phyloP scores from a whole-genome alignment of 2,797 vertebrate genomes.

The Coluber constrictor region DNA sequence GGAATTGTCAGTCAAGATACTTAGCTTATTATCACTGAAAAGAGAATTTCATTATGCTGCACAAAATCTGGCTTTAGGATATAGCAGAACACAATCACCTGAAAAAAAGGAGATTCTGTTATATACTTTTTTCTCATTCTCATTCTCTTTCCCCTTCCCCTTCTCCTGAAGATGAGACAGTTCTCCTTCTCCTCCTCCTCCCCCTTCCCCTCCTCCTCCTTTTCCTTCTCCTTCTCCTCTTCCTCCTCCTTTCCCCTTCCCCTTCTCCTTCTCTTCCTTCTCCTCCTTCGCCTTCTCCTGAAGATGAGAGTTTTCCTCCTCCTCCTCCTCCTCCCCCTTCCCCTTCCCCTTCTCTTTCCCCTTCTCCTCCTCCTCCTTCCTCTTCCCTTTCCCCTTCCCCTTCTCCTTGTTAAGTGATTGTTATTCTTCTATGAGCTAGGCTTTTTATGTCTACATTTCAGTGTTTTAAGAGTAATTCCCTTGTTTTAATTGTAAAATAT shows the following conservation, averaged over 20 bases:
- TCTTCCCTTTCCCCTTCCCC: not conserved
- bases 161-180: not conserved
- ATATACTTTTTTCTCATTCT: not conserved
- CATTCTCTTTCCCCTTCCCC: accelerated
- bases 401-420: not conserved
- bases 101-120: not conserved
- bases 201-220: not conserved
- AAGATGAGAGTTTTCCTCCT: too few species aligned
- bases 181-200: not conserved
- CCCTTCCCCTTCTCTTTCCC: too few species aligned
- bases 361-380: too few species aligned
- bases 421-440: not conserved
- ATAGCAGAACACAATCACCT: not conserved
- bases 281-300: not conserved
- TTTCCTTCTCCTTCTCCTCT: too few species aligned
- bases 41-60: not conserved
- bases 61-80: not conserved
- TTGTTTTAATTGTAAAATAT: not conserved
- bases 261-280: not conserved
- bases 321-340: too few species aligned
- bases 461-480: not conserved
- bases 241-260: accelerated
- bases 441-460: not conserved
- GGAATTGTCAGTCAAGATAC: not conserved
- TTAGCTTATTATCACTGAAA: slow-evolving; percentile 5